Base-by-base conservation (phyloP, 2,797 vertebrate species). In the Dallia pectoralis region DNA sequence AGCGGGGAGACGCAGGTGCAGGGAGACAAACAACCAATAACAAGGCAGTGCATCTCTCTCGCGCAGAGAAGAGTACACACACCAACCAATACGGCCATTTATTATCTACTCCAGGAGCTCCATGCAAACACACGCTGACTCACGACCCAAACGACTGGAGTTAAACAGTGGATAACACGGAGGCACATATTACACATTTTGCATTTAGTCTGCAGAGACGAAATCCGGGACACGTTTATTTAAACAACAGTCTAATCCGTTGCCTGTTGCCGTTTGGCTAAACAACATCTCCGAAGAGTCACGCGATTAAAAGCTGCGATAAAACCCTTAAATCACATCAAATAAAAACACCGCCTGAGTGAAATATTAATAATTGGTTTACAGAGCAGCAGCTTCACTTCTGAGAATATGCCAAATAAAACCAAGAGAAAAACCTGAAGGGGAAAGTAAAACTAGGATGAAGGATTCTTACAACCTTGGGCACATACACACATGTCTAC, bases 301-400 rank as follows among this genome's bases (percentile, higher is more conserved):
- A 87, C 87, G 85, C 85, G 73, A 83, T 90, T 87, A 87, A 81
- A 64, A 49, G 73, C 77, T 87, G 79, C 82, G 77, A 84, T 69
- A 30, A 77, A 85, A 82, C 19, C 80, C 74, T 79, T 75, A 88
- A 75, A 87, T 77, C 76, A 74, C 84, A 85, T 76, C 73, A 73
- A 85, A 84, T 77, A 80, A 76, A 70, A 59, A 73, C 77, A 77
- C 86, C 75, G 71, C 15, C 9, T 74, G 77, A 74, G 74, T 78
- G 22, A 83, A 61, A 77, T 78, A 68, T 63, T 2, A 53, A 40
- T 47, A 59, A 76, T 69, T 78, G 74, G 25, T 67, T 40, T 40
- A 69, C 63, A 56, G 61, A 51, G 72, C 76, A 73, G 36, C 62
- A 56, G 51, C 3, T 22, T 2, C 32, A 70, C 40, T 51, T 84